phyloP scores from a whole-genome alignment of 2,888 invertebrate species.

The Podotricha telesiphe region DNA sequence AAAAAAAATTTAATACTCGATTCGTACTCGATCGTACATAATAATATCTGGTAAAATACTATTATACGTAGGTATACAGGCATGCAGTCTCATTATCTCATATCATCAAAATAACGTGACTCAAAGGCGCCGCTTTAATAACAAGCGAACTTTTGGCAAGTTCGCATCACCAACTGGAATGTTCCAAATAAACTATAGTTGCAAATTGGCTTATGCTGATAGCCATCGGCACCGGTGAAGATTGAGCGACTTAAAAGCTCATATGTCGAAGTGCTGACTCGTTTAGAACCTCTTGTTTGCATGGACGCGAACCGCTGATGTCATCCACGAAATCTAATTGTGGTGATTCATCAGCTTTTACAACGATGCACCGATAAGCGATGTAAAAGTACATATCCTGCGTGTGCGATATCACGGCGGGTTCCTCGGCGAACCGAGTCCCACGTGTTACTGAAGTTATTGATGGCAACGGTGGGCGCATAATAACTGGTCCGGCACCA shows the following conservation, averaged over 20 bases:
- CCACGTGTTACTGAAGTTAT: slow-evolving; percentile 79
- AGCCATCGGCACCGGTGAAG: slow-evolving; percentile 33
- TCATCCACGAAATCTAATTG: slow-evolving; percentile 74
- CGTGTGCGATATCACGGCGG: slow-evolving; percentile 64
- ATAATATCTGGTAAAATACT: neutral
- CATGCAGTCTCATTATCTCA: neutral
- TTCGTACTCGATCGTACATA: no score
- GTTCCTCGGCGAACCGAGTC: slow-evolving; percentile 59
- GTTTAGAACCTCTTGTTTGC: slow-evolving; percentile 58
- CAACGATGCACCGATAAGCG: slow-evolving; percentile 78
- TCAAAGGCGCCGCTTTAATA: slow-evolving; percentile 23
- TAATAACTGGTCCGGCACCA: slow-evolving; percentile 77
- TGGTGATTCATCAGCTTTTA: slow-evolving; percentile 80
- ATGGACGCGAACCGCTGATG: slow-evolving; percentile 70
- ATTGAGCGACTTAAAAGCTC: slow-evolving; percentile 28
- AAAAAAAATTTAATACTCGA: no score
- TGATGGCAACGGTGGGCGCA: slow-evolving; percentile 79
- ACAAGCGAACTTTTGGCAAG: slow-evolving; percentile 19
- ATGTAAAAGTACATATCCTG: slow-evolving; percentile 56
- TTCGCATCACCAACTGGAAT: slow-evolving; percentile 22
- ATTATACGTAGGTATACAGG: neutral
- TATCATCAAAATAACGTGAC: neutral
- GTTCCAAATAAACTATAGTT: slow-evolving; percentile 55
- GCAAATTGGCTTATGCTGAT: slow-evolving; percentile 48
- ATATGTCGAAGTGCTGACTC: slow-evolving; percentile 39